Conservation (phyloP, 2,797 vertebrate species). For the Poecilia velifera region DNA sequence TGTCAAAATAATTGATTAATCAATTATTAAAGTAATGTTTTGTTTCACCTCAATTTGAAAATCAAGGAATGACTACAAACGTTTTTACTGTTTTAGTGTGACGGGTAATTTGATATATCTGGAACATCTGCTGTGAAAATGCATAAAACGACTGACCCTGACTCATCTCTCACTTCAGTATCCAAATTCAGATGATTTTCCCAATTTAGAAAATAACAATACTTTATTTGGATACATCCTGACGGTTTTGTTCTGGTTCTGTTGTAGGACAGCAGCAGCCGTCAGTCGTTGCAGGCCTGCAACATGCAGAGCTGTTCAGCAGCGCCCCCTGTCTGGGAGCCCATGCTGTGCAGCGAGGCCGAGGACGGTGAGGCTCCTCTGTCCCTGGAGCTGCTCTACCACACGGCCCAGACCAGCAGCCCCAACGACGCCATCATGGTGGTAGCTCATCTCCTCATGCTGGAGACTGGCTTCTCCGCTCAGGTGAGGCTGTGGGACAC, state of each 20-base stretch:
- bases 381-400: slow-evolving; percentile 88
- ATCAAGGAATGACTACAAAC: neutral
- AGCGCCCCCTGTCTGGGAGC: slow-evolving; percentile 78
- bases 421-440: slow-evolving; percentile 87
- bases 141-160: neutral
- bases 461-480: slow-evolving; percentile 89
- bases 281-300: neutral
- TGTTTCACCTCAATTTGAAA: neutral
- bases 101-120: neutral
- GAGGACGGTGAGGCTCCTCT: slow-evolving; percentile 87
- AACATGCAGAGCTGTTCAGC: slow-evolving; percentile 11
- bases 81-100: neutral
- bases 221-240: neutral
- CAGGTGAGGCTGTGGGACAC: slow-evolving; percentile 77
- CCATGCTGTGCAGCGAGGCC: slow-evolving; percentile 92
- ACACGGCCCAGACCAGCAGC: slow-evolving; percentile 74
- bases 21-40: neutral
- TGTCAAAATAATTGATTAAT: too few species aligned
- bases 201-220: neutral
- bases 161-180: neutral
- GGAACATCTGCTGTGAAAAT: neutral
- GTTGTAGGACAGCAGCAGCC: slow-evolving; percentile 71
- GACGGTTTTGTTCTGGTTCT: slow-evolving; percentile 19
- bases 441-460: slow-evolving; percentile 88
- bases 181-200: neutral